phyloP scores from a whole-genome alignment of 2,888 invertebrate species.

The Enoplolaimus lenunculus region DNA sequence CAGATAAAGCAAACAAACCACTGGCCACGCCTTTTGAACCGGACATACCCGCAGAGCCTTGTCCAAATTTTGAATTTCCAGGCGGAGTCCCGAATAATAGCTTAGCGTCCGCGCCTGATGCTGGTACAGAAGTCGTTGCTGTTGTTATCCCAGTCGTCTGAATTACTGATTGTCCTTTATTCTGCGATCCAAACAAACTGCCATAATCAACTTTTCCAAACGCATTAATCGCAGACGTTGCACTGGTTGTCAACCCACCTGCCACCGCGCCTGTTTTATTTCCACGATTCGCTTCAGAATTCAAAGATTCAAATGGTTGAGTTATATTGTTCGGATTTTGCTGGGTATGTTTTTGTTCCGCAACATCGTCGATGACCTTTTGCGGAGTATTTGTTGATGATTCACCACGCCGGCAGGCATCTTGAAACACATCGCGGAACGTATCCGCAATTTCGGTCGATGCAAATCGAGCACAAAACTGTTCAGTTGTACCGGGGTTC shows the following conservation, averaged over 20 bases:
- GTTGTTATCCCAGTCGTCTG: background rate
- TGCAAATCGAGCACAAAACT: constrained; percentile 6
- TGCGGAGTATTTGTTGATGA: background rate
- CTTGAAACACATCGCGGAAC: background rate
- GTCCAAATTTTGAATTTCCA: background rate
- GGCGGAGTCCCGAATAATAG: background rate
- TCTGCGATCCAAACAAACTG: no score
- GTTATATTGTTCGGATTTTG: no score
- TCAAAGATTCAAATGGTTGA: no score
- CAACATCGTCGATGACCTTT: background rate
- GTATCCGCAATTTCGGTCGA: background rate
- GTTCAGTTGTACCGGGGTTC: background rate
- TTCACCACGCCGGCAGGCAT: background rate
- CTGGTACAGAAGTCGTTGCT: background rate
- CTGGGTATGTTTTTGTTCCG: no score
- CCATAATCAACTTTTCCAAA: background rate
- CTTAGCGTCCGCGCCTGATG: background rate
- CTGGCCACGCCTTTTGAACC: background rate
- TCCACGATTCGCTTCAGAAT: no score
- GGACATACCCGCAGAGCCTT: background rate
- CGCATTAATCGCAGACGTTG: background rate
- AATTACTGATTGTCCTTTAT: background rate
- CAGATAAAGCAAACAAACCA: background rate
- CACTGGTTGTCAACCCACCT: background rate
- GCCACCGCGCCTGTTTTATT: background rate